Evolutionary conservation across 2,113 vertebrate genomes (phyloP), one percentile per base, ranked within the genome.

Genomic region (Loxodonta africana): DNA sequence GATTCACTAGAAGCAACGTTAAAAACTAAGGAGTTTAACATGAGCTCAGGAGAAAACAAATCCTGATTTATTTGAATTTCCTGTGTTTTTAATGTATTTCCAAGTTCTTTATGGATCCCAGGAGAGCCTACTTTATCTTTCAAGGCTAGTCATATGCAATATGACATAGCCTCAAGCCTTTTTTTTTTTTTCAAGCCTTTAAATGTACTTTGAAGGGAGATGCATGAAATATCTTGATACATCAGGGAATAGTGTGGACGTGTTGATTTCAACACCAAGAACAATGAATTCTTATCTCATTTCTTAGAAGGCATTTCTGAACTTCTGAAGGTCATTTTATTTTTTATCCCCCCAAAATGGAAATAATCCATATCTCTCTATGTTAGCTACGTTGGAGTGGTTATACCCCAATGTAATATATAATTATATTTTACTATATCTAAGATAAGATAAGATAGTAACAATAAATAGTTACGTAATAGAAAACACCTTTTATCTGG

Each of bases 361-460:
- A 95, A 84, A 84, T 87, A 93, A 96, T 81, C 26, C 26, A n/a
- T 88, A 18, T 91, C 60, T 92, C 30, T 80, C 46, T 84, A 87
- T 25, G 46, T 73, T 73, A 77, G 41, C 37, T 8, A 37, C 5
- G 6, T 74, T 9, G 20, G 73, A 21, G 37, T 73, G 33, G 71
- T 21, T 73, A 8, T 37, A 41, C 8, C 3, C n/a, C 73, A 41
- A 15, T 74, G 37, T 44, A 37, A 41, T 41, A 74, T 74, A 74
- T 37, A n/a, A 71, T 71, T 71, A 4, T 25, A 67, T 89, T 81
- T 94, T 69, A 67, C 30, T 3, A 28, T 30, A 76, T 78, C 83
- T 57, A 76, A 86, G n/a, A 80, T 88, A 60, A 93, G 83, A 67
- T 10, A 60, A 93, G 83, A 67, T 10, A 44, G n/a, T 28, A 62